These are phyloP conservation scores for Plemyria rubiginata DNA, from an alignment of 2,888 invertebrate species.

Conservation along the genomic window DNA sequence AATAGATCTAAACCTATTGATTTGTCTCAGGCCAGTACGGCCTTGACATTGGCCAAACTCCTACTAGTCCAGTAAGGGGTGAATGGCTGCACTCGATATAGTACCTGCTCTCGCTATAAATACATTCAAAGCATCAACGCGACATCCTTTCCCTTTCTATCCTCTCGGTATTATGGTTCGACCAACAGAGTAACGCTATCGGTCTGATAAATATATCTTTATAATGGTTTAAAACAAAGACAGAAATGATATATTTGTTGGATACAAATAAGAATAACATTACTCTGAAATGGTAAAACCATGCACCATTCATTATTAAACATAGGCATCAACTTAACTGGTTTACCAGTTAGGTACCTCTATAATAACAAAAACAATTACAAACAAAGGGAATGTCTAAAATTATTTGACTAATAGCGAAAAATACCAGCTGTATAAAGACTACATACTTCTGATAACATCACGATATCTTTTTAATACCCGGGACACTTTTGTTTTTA, in stretches of 20 bases:
- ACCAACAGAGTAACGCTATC: too few relatives aligned
- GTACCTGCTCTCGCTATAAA: slow-evolving; percentile 9
- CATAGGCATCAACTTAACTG: not conserved
- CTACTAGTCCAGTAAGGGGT: slow-evolving; percentile 4
- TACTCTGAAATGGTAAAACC: not conserved
- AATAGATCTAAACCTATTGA: too few relatives aligned
- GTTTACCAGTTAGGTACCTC: too few relatives aligned
- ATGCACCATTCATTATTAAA: not conserved
- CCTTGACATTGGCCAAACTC: slow-evolving; percentile 12
- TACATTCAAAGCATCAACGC: slow-evolving; percentile 1
- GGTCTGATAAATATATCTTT: too few relatives aligned
- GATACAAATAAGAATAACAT: too few relatives aligned
- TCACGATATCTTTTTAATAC: not conserved
- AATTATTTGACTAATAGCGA: not conserved
- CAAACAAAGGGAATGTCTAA: not conserved
- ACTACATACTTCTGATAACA: not conserved
- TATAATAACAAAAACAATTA: not conserved
- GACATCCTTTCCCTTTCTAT: not conserved
- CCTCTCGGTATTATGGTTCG: too few relatives aligned
- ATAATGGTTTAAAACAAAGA: not conserved
- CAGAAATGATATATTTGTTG: too few relatives aligned
- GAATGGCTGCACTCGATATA: not conserved
- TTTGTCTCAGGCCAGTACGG: not conserved
- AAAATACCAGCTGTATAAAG: not conserved
- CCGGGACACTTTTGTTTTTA: too few relatives aligned